Base-by-base conservation (phyloP, 2,797 vertebrate species). In the Periparus ater region DNA sequence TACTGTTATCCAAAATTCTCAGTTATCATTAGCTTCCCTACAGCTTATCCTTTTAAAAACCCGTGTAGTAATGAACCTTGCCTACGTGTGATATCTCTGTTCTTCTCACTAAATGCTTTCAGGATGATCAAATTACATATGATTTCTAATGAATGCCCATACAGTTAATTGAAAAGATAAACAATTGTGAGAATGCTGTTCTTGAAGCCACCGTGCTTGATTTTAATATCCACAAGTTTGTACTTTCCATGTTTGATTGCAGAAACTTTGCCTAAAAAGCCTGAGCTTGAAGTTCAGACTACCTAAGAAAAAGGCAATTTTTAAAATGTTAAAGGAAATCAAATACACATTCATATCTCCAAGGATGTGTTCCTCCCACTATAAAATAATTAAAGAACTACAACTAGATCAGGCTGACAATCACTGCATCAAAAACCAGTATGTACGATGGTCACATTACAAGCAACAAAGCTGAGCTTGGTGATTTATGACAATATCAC, bases 401-500 rank as follows among this genome's bases (percentile, higher is more conserved):
- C 30, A 55, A 15, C 40, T n/a, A 71, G 47, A 48, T 74, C 27
- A 76, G 68, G 42, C 57, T 83, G 71, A 72, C 36, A 78, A 67
- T 91, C 60, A 51, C 47, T 40, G 19, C 45, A 32, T 73, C 87
- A 72, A 86, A 84, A 85, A 42, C 3, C 18, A 74, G 60, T 42
- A 85, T 20, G 21, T 67, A 47, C 48, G 71, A 84, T 23, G 53
- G 62, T 77, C 67, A 88, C 53, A 36, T 82, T 84, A 79, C n/a
- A 76, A 82, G 71, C 45, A 74, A 85, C 85, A 82, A 96, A 91
- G 71, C 89, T 61, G 67, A 79, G 57, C 91, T 85, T 40, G 50
- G 85, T 96, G 95, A 97, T 96, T 95, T 95, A 96, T 25, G 66
- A 87, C 85, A 94, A 94, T 93, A 89, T 89, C 83, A 74, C 94